These are phyloP conservation scores for Gracilinanus agilis DNA, from an alignment of 2,113 vertebrate genomes.

Conservation along the genomic window DNA sequence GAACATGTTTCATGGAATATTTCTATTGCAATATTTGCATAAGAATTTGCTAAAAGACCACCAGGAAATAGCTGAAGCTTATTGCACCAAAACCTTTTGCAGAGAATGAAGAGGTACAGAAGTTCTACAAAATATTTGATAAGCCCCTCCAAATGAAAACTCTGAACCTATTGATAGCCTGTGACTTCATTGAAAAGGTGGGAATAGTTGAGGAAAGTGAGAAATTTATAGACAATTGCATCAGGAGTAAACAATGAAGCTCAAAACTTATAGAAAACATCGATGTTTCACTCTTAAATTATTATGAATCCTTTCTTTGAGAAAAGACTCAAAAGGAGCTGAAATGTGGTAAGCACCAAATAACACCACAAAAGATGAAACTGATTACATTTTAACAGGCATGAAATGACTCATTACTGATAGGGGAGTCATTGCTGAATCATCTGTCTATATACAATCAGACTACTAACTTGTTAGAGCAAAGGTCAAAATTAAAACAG, in stretches of 20 bases:
- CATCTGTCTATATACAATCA: neutral
- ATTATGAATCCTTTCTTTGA: neutral
- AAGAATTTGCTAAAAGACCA: neutral
- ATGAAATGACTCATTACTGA: neutral
- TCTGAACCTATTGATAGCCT: neutral
- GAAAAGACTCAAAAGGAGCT: neutral
- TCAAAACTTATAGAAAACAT: neutral
- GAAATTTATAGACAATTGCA: neutral
- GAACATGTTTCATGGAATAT: neutral
- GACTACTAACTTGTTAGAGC: neutral
- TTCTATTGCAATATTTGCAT: neutral
- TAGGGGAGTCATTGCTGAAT: neutral
- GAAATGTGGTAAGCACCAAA: neutral
- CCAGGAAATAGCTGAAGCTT: neutral
- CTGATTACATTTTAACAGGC: neutral
- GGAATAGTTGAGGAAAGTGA: neutral
- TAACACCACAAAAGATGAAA: neutral
- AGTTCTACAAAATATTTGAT: neutral
- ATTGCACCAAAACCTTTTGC: neutral
- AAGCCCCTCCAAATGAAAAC: neutral
- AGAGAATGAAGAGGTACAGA: neutral
- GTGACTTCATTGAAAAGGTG: neutral
- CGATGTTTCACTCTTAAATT: neutral
- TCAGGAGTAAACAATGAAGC: neutral
- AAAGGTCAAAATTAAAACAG: neutral